phyloP scores from a whole-genome alignment of 1,140 invertebrate genomes.

The Brachionus rubens region DNA sequence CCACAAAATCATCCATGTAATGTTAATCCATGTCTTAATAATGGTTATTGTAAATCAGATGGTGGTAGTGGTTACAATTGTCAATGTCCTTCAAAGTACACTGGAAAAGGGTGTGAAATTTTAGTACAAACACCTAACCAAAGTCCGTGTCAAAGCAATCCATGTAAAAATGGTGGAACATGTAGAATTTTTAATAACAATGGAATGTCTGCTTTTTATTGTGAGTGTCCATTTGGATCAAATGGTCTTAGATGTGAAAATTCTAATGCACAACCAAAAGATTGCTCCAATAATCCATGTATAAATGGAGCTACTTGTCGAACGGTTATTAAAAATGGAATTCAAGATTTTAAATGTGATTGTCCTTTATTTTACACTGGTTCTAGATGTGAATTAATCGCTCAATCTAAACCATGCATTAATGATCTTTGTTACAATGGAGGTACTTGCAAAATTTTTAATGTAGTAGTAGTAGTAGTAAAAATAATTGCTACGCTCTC shows the following conservation, averaged over 20 bases:
- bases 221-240: neutral
- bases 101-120: neutral
- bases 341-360: too few species aligned
- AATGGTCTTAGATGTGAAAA: conserved; percentile 1
- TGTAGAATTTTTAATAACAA: conserved; percentile 84
- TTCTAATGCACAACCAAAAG: neutral
- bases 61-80: neutral
- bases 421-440: neutral
- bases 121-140: too few species aligned
- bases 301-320: conserved; percentile 11
- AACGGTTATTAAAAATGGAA: neutral
- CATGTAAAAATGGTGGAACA: conserved; percentile 92
- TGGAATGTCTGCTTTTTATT: conserved; percentile 3
- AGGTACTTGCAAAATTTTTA: neutral
- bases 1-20: conserved; percentile 65
- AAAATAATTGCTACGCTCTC: too few species aligned
- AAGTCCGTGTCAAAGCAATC: neutral
- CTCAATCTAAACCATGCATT: too few species aligned
- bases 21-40: conserved; percentile 69
- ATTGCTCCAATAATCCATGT: neutral
- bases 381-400: too few species aligned
- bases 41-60: conserved; percentile 45
- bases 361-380: too few species aligned
- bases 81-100: neutral
- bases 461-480: too few species aligned